Evolutionary conservation across 2,888 invertebrate species (phyloP).

Genomic region (Morpho achilles): DNA sequence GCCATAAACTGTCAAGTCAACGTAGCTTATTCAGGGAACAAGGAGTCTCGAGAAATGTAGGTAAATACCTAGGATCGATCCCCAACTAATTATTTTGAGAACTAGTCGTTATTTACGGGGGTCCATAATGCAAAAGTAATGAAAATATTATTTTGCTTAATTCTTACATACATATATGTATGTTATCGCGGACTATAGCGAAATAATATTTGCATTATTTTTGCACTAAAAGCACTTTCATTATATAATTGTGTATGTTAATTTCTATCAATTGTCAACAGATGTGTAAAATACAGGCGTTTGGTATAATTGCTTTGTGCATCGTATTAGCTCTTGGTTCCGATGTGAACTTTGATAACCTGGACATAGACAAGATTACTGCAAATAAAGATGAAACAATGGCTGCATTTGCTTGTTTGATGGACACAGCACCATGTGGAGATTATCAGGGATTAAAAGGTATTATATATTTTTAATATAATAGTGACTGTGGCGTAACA

Average conservation of each 20-base stretch:
- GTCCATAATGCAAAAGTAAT: too few species aligned
- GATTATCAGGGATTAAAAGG: conserved; percentile 35
- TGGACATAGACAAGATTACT: conserved; percentile 34
- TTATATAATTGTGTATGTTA: neutral
- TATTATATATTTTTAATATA: conserved; percentile 8
- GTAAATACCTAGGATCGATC: too few species aligned
- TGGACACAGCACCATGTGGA: conserved; percentile 37
- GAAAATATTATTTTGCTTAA: too few species aligned
- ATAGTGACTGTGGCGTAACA: too few species aligned
- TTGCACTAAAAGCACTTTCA: neutral
- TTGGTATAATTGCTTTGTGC: neutral
- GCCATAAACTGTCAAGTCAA: too few species aligned
- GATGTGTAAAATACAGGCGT: conserved; percentile 2
- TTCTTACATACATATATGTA: too few species aligned
- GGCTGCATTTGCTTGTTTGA: conserved; percentile 37
- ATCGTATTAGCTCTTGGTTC: neutral
- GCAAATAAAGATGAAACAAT: conserved; percentile 34
- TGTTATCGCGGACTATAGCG: too few species aligned
- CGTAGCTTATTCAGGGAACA: too few species aligned
- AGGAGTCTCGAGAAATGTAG: too few species aligned
- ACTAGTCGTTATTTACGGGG: too few species aligned
- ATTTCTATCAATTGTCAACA: neutral
- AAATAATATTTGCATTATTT: neutral
- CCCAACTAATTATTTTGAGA: too few species aligned
- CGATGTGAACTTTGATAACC: conserved; percentile 22